phyloP scores from a whole-genome alignment of 2,113 vertebrate genomes.

The Notechis scutatus region DNA sequence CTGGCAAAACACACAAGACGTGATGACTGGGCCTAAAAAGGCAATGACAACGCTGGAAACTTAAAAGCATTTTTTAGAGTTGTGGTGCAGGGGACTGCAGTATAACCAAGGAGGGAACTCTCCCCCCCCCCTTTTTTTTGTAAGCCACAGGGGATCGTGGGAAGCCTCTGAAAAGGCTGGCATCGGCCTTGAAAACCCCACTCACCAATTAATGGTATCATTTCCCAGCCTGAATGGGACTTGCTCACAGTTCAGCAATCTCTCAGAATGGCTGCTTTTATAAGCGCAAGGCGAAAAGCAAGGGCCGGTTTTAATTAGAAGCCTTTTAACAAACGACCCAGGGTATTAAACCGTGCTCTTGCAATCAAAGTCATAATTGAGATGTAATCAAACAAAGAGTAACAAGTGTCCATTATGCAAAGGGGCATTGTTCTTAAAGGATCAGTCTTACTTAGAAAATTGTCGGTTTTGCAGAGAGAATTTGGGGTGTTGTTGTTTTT shows the following conservation, averaged over 20 bases:
- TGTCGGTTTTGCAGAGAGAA: background rate
- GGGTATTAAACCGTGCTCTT: slow-evolving; percentile 56
- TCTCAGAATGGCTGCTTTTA: slow-evolving; percentile 53
- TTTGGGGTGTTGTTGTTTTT: background rate
- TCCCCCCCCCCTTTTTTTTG: background rate
- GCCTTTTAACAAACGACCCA: slow-evolving; percentile 33
- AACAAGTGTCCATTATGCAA: slow-evolving; percentile 65
- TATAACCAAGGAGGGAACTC: background rate
- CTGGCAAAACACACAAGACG: background rate
- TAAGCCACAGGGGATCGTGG: background rate
- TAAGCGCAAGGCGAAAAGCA: slow-evolving; percentile 39
- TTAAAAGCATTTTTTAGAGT: background rate
- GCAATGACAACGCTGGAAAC: background rate
- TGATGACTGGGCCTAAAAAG: background rate
- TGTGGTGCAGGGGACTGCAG: background rate
- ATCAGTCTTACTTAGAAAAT: slow-evolving; percentile 44
- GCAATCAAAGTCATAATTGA: slow-evolving; percentile 50
- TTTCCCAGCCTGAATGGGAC: slow-evolving; percentile 49
- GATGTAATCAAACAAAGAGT: slow-evolving; percentile 59
- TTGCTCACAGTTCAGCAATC: slow-evolving; percentile 43
- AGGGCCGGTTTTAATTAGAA: slow-evolving; percentile 59
- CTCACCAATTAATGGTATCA: slow-evolving; percentile 39
- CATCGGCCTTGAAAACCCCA: slow-evolving; percentile 2
- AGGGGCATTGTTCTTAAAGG: slow-evolving; percentile 53
- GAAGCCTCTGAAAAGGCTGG: slow-evolving; percentile 34